Evolutionary conservation across 1,140 invertebrate species (phyloP), one percentile per base, ranked within the genome.

Genomic region (Lepidurus apus): DNA sequence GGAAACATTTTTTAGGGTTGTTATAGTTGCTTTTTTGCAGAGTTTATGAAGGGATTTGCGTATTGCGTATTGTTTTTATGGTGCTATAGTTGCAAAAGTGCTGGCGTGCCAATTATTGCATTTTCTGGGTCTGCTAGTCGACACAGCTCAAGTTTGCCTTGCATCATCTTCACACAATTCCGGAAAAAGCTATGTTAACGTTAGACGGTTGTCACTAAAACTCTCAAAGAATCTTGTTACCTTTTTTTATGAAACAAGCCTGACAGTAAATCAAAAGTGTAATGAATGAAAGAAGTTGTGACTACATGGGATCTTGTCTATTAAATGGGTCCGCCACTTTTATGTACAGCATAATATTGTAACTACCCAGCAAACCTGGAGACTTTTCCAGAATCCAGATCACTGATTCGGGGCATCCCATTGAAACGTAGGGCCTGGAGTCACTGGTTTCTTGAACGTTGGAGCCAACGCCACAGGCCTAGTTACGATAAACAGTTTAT

Each of bases 41-140:
- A 65, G 53, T 65, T 65, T 65, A 21, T n/a, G 0, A 13, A 9
- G 7, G n/a, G 53, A 17, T 7, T 65, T 65, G 9, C 21, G 1
- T 26, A 26, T 26, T 34, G 34, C 34, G 34, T 34, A 34, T 34
- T 4, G 21, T 65, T 65, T 7, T 65, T 65, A 17, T 65, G 45
- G 10, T 65, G 53, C 53, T 65, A 34, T 65, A 65, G 53, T 65
- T 21, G 21, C 17, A 17, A 21, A 65, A 17, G 53, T 65, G 21
- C 53, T 65, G 13, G 53, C 53, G 53, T 65, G 53, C 53, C 53
- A 65, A 65, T 65, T 65, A n/a, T 65, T 65, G 53, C 53, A 65
- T 65, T 65, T 65, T 65, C 53, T 65, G 53, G 53, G 53, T 65
- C 53, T n/a, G 13, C 53, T 65, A 65, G 53, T 65, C 53, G 53